phyloP scores from a whole-genome alignment of 1,140 invertebrate genomes.

The Ericerus pela region DNA sequence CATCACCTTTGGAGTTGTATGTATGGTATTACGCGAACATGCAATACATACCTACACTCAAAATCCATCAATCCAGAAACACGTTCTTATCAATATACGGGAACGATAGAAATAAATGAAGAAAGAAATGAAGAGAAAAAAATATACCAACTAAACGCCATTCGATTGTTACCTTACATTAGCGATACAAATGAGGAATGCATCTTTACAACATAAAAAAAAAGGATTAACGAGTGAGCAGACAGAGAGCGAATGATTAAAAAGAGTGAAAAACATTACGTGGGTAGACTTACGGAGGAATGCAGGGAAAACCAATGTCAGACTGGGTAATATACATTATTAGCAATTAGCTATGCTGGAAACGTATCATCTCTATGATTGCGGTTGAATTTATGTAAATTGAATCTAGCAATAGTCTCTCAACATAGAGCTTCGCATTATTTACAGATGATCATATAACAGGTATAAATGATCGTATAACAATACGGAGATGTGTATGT shows the following conservation, averaged over 20 bases:
- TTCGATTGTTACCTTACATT: no score
- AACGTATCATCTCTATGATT: conserved; percentile 7
- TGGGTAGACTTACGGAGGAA: background rate
- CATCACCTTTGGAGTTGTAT: no score
- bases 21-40: no score
- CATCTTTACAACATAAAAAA: no score
- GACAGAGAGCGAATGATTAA: background rate
- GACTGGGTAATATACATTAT: conserved; percentile 9
- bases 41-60: no score
- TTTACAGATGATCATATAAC: conserved; percentile 10
- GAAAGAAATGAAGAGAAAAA: no score
- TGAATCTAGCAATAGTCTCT: conserved; percentile 9
- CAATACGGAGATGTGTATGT: conserved; percentile 2
- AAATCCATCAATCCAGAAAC: no score
- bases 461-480: conserved; percentile 11
- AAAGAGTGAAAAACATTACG: background rate
- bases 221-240: no score
- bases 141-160: no score
- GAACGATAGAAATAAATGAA: no score
- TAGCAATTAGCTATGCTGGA: conserved; percentile 12
- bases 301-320: conserved; percentile 6
- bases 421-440: conserved; percentile 10
- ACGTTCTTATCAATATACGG: no score
- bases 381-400: conserved; percentile 11
- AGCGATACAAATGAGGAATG: no score